Conservation (phyloP, 2,888 invertebrate species). For the Scaptomyza flava region DNA sequence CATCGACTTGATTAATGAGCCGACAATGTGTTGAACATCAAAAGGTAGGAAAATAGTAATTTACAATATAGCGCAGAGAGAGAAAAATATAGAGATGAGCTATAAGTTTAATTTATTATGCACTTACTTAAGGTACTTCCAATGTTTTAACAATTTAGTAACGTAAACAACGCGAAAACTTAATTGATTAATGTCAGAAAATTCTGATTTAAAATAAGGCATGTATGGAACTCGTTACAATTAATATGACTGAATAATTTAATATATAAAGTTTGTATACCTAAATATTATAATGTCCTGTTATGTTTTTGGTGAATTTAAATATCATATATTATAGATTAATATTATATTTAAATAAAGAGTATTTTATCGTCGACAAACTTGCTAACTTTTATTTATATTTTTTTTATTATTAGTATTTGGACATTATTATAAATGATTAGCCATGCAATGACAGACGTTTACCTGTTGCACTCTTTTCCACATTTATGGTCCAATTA, state of each 20-base stretch:
- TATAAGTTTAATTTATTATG: constrained; percentile 59
- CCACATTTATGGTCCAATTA: constrained; percentile 56
- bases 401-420: no score
- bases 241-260: no score
- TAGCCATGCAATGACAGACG: no score
- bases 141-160: neutral
- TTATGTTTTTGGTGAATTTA: no score
- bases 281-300: no score
- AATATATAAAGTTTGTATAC: no score
- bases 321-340: no score
- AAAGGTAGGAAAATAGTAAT: constrained; percentile 75
- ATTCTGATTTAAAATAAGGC: no score
- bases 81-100: constrained; percentile 30
- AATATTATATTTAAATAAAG: constrained; percentile 1
- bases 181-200: no score
- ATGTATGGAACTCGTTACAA: no score
- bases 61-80: constrained; percentile 53
- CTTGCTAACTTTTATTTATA: neutral
- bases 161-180: no score
- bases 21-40: constrained; percentile 73
- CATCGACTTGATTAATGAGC: constrained; percentile 69
- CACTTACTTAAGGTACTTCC: constrained; percentile 9
- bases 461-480: constrained; percentile 52
- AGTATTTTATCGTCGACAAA: constrained; percentile 4
- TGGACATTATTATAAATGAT: no score